Evolutionary conservation across 2,888 invertebrate genomes (phyloP).

Genomic region (Phengaris arion): DNA sequence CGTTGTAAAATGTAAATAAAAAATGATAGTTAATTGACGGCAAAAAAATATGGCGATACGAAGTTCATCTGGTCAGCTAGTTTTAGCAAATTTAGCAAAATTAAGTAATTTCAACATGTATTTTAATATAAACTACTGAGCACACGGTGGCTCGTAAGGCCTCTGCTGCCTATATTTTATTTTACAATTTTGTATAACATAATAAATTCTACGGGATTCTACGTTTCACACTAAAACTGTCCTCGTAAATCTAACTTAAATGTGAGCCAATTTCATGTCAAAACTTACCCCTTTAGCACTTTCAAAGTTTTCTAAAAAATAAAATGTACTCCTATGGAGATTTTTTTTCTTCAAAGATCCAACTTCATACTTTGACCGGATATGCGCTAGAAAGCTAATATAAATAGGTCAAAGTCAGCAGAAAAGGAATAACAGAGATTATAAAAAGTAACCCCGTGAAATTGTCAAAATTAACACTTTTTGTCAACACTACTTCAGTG

Average conservation of each 20-base stretch:
- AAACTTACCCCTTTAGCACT: constrained; percentile 12
- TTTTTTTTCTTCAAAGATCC: not conserved
- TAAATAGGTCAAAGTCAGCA: not conserved
- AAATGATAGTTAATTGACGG: too few species aligned
- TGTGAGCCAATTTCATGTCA: constrained; percentile 24
- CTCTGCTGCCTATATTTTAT: not conserved
- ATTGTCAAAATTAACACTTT: not conserved
- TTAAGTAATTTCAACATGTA: too few species aligned
- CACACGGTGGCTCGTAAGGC: not conserved
- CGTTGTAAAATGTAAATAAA: too few species aligned
- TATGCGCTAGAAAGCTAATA: not conserved
- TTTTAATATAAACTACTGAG: too few species aligned
- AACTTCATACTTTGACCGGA: not conserved
- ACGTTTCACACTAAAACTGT: constrained; percentile 22
- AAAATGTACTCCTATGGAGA: not conserved
- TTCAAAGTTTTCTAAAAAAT: not conserved
- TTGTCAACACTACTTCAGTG: constrained; percentile 6
- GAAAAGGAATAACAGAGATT: not conserved
- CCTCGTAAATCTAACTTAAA: constrained; percentile 21
- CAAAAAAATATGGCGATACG: too few species aligned
- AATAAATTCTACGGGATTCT: constrained; percentile 12
- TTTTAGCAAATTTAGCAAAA: too few species aligned
- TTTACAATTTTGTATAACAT: not conserved
- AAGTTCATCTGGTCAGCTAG: too few species aligned
- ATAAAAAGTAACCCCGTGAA: not conserved